A percentile compares a stretch with the other conserved stretches of the same genome.
Evolutionary conservation across 2,113 vertebrate genomes (phyloP).

Genomic region (Donacobius atricapilla): DNA sequence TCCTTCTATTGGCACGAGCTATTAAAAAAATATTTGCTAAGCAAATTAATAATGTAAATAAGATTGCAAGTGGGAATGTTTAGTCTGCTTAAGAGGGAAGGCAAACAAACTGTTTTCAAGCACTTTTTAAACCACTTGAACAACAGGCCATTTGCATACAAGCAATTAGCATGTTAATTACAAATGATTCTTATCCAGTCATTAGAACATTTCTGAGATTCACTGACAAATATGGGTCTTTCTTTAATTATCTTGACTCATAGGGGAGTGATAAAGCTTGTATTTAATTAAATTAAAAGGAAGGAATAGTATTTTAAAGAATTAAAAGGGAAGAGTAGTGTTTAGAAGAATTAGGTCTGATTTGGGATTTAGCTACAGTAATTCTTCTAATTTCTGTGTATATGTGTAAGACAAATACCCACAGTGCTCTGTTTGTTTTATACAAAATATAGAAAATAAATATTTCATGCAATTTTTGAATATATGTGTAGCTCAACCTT

Average conservation of each 20-base stretch:
- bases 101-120: slow-evolving; percentile 73
- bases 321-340: neutral
- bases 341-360: neutral
- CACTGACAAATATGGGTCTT: slow-evolving; percentile 16
- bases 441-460: neutral
- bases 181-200: slow-evolving; percentile 50
- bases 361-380: neutral
- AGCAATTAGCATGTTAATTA: slow-evolving; percentile 74
- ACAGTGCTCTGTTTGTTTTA: neutral
- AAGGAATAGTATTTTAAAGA: neutral
- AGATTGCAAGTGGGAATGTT: slow-evolving; percentile 62
- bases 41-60: slow-evolving; percentile 81
- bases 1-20: slow-evolving; percentile 53
- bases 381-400: neutral
- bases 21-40: slow-evolving; percentile 68
- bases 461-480: neutral
- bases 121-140: slow-evolving; percentile 69
- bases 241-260: slow-evolving; percentile 45
- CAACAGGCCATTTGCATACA: slow-evolving; percentile 61
- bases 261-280: neutral
- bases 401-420: neutral
- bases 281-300: slow-evolving; percentile 39
- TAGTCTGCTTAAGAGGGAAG: slow-evolving; percentile 61
- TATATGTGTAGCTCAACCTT: neutral
- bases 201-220: slow-evolving; percentile 55